Conservation (phyloP, 2,113 vertebrate genomes). For the Chloebia gouldiae region DNA sequence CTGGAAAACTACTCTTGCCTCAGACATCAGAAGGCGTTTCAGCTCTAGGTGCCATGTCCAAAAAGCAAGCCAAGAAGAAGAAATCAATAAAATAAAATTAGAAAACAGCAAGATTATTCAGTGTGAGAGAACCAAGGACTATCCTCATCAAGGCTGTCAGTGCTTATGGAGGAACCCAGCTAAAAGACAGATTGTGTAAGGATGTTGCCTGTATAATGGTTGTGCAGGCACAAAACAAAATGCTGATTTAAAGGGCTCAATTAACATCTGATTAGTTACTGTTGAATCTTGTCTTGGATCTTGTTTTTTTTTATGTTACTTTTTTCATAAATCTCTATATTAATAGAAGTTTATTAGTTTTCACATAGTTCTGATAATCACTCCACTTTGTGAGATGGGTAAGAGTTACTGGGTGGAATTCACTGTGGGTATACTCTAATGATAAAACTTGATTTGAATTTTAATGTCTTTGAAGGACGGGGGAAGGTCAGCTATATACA, state of each 20-base stretch:
- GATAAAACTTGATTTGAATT: background rate
- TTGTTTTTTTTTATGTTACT: background rate
- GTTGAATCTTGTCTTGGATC: background rate
- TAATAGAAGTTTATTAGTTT: background rate
- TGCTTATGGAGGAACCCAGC: background rate
- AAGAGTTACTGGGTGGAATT: background rate
- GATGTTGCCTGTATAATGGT: background rate
- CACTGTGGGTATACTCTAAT: background rate
- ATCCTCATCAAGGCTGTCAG: background rate
- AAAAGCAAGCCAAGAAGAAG: constrained; percentile 59
- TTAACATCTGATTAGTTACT: background rate
- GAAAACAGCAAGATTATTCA: background rate
- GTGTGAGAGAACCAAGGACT: background rate
- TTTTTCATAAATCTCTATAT: background rate
- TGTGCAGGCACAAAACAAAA: background rate
- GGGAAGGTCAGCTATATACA: background rate
- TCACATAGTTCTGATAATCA: background rate
- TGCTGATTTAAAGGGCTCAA: background rate
- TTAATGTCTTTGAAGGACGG: background rate
- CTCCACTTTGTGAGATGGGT: background rate
- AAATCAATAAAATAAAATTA: constrained; percentile 6
- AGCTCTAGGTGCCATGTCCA: constrained; percentile 78
- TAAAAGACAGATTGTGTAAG: background rate
- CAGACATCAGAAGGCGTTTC: constrained; percentile 13
- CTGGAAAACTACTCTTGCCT: constrained; percentile 79